A percentile compares a stretch with the other conserved stretches of the same genome.
Evolutionary conservation across 2,113 vertebrate species (phyloP).

Genomic region (Pan paniscus): DNA sequence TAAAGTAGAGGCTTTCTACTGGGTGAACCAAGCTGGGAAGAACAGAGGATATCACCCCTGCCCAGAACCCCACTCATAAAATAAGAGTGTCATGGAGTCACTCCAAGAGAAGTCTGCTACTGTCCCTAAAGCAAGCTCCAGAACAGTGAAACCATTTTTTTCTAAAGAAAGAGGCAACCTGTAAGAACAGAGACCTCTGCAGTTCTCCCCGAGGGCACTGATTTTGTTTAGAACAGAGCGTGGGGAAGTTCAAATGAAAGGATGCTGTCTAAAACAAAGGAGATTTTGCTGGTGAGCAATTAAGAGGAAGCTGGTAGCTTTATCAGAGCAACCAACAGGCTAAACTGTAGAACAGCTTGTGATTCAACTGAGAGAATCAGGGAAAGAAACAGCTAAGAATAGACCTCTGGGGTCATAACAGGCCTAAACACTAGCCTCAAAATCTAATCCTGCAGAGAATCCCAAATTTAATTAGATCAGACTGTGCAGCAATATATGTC

Average conservation of each 20-base stretch:
- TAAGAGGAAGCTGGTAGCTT: background rate
- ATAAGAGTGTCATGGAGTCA: background rate
- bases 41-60: background rate
- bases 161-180: background rate
- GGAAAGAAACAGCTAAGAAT: background rate
- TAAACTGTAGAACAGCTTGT: background rate
- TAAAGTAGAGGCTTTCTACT: background rate
- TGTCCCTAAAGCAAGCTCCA: background rate
- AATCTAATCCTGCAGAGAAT: background rate
- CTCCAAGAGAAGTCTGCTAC: background rate
- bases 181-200: background rate
- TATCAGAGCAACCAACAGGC: background rate
- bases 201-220: background rate
- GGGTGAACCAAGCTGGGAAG: background rate
- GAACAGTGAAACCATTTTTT: background rate
- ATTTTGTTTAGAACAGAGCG: background rate
- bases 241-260: background rate
- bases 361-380: background rate
- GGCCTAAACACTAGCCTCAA: background rate
- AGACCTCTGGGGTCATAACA: background rate
- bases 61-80: background rate
- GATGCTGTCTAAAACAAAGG: background rate
- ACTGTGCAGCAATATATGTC: background rate
- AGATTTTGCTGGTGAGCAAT: background rate
- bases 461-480: constrained; percentile 28